Evolutionary conservation across 1,140 invertebrate species (phyloP), one percentile per base, ranked within the genome.

Genomic region (Eriocheir sinensis): DNA sequence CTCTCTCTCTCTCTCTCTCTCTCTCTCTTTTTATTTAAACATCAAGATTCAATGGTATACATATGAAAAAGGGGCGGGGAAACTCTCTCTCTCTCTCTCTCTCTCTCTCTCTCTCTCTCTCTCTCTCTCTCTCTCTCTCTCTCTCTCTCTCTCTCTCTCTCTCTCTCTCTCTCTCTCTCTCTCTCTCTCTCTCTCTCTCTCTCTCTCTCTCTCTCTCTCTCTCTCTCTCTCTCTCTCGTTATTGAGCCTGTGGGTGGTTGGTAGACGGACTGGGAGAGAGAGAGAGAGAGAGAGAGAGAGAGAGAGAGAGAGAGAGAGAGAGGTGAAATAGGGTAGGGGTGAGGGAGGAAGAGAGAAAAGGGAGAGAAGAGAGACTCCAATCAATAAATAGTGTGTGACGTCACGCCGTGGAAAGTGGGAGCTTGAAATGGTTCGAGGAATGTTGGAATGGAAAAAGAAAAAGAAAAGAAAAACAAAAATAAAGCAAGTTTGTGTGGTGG

Each of bases 21-120:
- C 38, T 40, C 9, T 53, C 12, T 53, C 41, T 53, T 27, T 40
- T 27, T 40, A 36, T 86, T 6, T 38, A 15, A 40, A 12, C n/a
- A n/a, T n/a, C n/a, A n/a, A n/a, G n/a, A n/a, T n/a, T n/a, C n/a
- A n/a, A n/a, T n/a, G n/a, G n/a, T n/a, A n/a, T n/a, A n/a, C n/a
- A n/a, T n/a, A n/a, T n/a, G n/a, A n/a, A n/a, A n/a, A n/a, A n/a
- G n/a, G n/a, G n/a, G n/a, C n/a, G n/a, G n/a, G n/a, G n/a, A n/a
- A n/a, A n/a, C n/a, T n/a, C n/a, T n/a, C n/a, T 38, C 2, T 40
- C 34, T 86, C 34, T 86, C 30, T 40, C 83, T 40, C 83, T 86
- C 83, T 38, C 83, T 38, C 83, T 86, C 34, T 83, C 81, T 83
- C 81, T 48, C 86, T 89, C 27, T 89, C 86, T 89, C 41, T 89